Conservation (phyloP, 2,888 invertebrate species). For the Branchellion lobata region DNA sequence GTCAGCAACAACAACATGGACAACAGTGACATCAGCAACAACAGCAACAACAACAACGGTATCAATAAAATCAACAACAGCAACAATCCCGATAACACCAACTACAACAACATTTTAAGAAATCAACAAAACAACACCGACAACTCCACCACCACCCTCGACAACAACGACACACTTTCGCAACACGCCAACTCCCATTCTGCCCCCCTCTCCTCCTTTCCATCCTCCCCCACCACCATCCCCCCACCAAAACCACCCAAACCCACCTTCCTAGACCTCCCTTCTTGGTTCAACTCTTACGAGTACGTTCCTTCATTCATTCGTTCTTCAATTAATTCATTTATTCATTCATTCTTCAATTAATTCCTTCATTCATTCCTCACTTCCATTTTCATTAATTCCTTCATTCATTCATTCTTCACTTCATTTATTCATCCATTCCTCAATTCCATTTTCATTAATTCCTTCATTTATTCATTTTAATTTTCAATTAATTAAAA, state of each 20-base stretch:
- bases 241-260: conserved; percentile 39
- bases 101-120: neutral
- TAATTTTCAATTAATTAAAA: no score
- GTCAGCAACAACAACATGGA: neutral
- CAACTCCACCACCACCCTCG: neutral
- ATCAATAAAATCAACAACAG: conserved; percentile 16
- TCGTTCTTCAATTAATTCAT: neutral
- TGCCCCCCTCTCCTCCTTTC: neutral
- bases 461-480: no score
- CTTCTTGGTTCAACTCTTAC: conserved; percentile 7
- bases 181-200: conserved; percentile 1
- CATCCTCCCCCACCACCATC: neutral
- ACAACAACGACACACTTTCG: neutral
- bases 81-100: conserved; percentile 14
- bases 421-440: no score
- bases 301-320: conserved; percentile 22
- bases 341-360: no score
- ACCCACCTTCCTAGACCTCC: conserved; percentile 12
- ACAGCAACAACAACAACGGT: neutral
- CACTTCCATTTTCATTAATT: neutral
- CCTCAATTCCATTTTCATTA: no score
- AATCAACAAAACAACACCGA: neutral
- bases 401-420: no score
- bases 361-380: no score
- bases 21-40: neutral